These are phyloP conservation scores for Parapsyche elsis DNA, from an alignment of 1,140 invertebrate genomes.

Conservation along the genomic window DNA sequence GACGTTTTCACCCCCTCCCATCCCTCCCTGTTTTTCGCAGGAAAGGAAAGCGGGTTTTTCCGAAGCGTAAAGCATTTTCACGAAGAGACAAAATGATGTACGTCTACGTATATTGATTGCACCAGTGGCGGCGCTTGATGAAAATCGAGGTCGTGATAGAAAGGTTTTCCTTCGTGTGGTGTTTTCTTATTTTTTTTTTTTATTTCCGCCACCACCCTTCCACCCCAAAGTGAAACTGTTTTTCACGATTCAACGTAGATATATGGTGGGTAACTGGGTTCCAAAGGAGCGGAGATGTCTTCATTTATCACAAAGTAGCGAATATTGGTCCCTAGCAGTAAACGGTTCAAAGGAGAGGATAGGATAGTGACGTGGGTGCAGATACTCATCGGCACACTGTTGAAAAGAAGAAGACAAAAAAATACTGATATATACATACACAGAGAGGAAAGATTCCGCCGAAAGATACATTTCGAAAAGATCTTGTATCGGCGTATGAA, in stretches of 20 bases:
- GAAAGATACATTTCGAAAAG: neutral
- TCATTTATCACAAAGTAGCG: conserved; percentile 53
- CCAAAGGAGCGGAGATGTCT: conserved; percentile 51
- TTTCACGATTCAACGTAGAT: conserved; percentile 46
- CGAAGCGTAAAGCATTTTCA: no score
- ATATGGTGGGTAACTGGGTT: conserved; percentile 44
- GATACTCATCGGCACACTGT: conserved; percentile 28
- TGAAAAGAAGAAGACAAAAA: conserved; percentile 19
- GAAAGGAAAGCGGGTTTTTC: no score
- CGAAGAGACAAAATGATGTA: conserved; percentile 24
- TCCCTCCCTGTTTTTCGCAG: no score
- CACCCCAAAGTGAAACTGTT: conserved; percentile 36
- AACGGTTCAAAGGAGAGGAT: conserved; percentile 41
- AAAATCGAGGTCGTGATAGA: conserved; percentile 45
- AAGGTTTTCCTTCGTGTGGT: conserved; percentile 27
- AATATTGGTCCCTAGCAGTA: conserved; percentile 44
- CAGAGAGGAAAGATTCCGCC: neutral
- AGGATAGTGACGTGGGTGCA: conserved; percentile 48
- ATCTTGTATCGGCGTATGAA: conserved; percentile 14
- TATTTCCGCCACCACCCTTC: neutral
- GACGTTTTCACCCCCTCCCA: no score
- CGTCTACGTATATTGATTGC: conserved; percentile 33
- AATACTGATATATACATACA: neutral
- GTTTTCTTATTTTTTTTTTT: conserved; percentile 18
- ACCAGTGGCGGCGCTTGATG: conserved; percentile 36